Conservation (phyloP, 2,888 invertebrate genomes). For the Leucoma salicis region DNA sequence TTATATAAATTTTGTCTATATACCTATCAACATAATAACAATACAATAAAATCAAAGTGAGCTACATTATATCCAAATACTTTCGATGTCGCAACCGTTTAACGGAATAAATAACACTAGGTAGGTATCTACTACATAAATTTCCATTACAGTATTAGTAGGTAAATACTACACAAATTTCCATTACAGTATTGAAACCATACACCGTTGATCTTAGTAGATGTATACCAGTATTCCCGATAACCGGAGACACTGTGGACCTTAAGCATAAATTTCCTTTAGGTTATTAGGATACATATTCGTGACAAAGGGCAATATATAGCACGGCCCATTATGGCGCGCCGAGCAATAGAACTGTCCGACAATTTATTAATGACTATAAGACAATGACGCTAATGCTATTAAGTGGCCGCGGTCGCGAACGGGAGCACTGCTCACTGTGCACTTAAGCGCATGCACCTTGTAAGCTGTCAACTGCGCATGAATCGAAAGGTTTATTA, state of each 20-base stretch:
- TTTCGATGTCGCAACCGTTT: no score
- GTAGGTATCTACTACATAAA: neutral
- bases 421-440: constrained; percentile 42
- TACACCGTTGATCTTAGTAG: constrained; percentile 36
- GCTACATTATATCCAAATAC: no score
- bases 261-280: constrained; percentile 39
- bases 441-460: constrained; percentile 54
- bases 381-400: constrained; percentile 75
- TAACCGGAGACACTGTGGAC: constrained; percentile 40
- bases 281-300: constrained; percentile 58
- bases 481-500: constrained; percentile 29
- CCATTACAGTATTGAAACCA: constrained; percentile 25
- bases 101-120: constrained; percentile 9
- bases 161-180: neutral
- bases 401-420: constrained; percentile 63
- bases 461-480: constrained; percentile 34
- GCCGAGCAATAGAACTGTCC: constrained; percentile 72
- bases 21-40: no score
- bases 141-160: constrained; percentile 17
- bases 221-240: constrained; percentile 31
- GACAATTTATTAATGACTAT: constrained; percentile 70
- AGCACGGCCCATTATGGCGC: constrained; percentile 61
- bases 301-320: constrained; percentile 63
- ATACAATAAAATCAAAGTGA: no score
- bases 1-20: no score